Conservation (phyloP, 2,113 vertebrate species). For the Cololabis saira region DNA sequence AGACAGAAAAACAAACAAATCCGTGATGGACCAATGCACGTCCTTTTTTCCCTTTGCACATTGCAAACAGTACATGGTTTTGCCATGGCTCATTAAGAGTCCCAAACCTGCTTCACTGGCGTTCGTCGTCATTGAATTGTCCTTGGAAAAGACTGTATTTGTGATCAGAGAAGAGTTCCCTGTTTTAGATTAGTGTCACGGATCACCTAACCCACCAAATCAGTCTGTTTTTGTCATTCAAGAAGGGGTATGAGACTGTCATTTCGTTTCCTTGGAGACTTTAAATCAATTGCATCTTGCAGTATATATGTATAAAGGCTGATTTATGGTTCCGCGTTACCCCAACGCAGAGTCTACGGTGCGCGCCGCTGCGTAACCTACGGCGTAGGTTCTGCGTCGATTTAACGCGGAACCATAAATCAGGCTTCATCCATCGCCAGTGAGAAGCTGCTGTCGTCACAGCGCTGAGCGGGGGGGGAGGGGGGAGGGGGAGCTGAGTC, state of each 20-base stretch:
- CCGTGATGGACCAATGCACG: not conserved
- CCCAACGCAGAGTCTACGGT: too few relatives aligned
- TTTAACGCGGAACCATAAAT: too few relatives aligned
- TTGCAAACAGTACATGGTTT: constrained; percentile 2
- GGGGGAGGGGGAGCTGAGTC: not conserved
- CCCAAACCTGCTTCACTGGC: not conserved
- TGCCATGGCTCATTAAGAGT: not conserved
- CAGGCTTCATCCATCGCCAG: constrained; percentile 55
- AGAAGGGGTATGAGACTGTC: constrained; percentile 35
- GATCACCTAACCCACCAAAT: constrained; percentile 31
- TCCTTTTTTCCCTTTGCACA: not conserved
- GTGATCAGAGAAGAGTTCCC: constrained; percentile 22
- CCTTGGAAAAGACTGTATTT: constrained; percentile 65
- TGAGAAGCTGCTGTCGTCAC: constrained; percentile 71
- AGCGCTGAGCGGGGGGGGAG: not conserved
- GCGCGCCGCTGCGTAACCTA: too few relatives aligned
- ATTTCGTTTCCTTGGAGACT: constrained; percentile 69
- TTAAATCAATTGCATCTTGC: constrained; percentile 68
- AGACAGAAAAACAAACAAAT: not conserved
- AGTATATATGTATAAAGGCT: constrained; percentile 30
- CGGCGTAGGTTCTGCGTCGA: too few relatives aligned
- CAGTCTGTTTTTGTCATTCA: constrained; percentile 50
- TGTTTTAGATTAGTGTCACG: constrained; percentile 62
- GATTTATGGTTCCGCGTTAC: too few relatives aligned
- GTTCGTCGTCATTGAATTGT: constrained; percentile 44